A percentile compares a stretch with the other conserved stretches of the same genome.
Evolutionary conservation across 2,797 vertebrate genomes (phyloP).

Genomic region (Synanceia verrucosa): DNA sequence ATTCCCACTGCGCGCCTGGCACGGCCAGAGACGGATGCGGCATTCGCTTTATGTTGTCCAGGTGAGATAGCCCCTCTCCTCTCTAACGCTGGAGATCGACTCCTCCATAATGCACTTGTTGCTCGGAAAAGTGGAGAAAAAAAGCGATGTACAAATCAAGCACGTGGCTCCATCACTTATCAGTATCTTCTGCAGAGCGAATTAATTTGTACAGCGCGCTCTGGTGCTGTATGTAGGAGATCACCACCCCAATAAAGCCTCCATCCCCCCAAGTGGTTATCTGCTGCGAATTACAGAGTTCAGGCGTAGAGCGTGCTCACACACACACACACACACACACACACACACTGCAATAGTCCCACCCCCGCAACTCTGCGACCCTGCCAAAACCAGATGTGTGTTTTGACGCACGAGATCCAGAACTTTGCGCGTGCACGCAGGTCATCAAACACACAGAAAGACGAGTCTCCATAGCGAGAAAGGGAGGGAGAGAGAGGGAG

Average conservation of each 20-base stretch:
- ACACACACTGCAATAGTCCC: constrained; percentile 40
- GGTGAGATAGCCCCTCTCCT: constrained; percentile 50
- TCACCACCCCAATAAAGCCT: constrained; percentile 72
- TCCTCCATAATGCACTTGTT: constrained; percentile 62
- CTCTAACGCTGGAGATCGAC: constrained; percentile 28
- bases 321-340: constrained; percentile 17
- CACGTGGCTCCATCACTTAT: constrained; percentile 29
- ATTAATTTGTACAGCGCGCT: constrained; percentile 46
- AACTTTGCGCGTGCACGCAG: constrained; percentile 45
- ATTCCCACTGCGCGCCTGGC: constrained; percentile 73
- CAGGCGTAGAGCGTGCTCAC: constrained; percentile 44
- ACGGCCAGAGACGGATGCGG: constrained; percentile 24
- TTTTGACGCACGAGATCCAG: constrained; percentile 37
- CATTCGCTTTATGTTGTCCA: constrained; percentile 61
- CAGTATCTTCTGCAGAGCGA: constrained; percentile 23
- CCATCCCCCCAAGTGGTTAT: constrained; percentile 82
- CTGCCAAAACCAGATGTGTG: constrained; percentile 75
- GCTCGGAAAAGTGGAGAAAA: constrained; percentile 6
- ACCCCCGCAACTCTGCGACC: constrained; percentile 63
- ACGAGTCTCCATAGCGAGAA: background rate
- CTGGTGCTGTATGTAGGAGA: constrained; percentile 54
- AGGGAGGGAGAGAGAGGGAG: background rate
- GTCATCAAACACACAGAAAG: constrained; percentile 32
- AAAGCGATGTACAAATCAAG: background rate
- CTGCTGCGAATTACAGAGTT: constrained; percentile 82